These are phyloP conservation scores for Vultur gryphus DNA, from an alignment of 2,797 vertebrate species.

Conservation along the genomic window DNA sequence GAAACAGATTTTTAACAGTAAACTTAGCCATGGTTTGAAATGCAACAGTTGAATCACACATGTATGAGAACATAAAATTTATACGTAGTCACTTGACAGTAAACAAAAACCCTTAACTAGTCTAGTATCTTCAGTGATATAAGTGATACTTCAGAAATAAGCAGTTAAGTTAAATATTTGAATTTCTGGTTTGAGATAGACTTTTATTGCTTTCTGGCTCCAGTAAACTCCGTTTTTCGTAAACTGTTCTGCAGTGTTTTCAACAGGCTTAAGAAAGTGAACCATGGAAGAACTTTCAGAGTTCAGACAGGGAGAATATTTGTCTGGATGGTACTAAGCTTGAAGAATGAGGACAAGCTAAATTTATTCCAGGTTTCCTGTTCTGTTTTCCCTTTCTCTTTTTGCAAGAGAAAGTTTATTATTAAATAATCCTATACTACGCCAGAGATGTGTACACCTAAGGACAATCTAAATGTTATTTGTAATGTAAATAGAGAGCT, in stretches of 20 bases:
- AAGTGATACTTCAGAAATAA: not conserved
- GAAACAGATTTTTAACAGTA: not conserved
- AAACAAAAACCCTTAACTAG: not conserved
- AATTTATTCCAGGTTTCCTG: slow-evolving; percentile 62
- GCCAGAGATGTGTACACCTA: not conserved
- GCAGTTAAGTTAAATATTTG: not conserved
- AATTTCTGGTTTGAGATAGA: not conserved
- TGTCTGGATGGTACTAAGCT: slow-evolving; percentile 21
- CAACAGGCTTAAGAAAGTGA: not conserved
- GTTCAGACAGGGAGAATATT: slow-evolving; percentile 28
- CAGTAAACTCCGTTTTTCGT: not conserved
- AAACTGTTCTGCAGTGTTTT: not conserved
- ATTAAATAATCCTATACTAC: not conserved
- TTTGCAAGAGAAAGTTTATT: not conserved
- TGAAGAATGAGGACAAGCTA: slow-evolving; percentile 51
- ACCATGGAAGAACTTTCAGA: not conserved
- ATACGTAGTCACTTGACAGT: not conserved
- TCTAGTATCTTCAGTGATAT: not conserved
- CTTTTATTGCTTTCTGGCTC: not conserved
- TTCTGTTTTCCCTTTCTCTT: slow-evolving; percentile 34
- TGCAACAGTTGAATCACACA: not conserved
- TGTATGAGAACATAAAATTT: not conserved
- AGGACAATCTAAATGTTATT: not conserved
- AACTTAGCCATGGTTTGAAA: not conserved
- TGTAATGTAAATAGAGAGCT: not conserved